A percentile compares a stretch with the other conserved stretches of the same genome.
These are phyloP conservation scores for Stegana nigrithorax DNA, from an alignment of 2,888 invertebrate genomes.

Conservation along the genomic window DNA sequence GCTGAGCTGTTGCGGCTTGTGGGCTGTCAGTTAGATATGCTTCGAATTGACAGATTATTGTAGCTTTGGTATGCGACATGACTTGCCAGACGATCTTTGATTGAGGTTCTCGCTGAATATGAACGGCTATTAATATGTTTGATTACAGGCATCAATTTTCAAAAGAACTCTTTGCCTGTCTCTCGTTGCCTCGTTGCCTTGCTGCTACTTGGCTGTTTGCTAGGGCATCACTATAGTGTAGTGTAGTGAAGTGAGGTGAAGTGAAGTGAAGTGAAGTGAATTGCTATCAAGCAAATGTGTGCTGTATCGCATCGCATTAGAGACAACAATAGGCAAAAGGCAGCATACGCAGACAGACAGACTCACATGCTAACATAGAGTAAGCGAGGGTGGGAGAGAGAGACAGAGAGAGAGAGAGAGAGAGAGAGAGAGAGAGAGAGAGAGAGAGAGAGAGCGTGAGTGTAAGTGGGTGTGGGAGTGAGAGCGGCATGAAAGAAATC, in stretches of 20 bases:
- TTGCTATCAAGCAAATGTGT: too few species aligned
- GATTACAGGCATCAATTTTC: conserved; percentile 50
- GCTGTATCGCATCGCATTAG: too few species aligned
- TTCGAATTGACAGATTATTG: conserved; percentile 58
- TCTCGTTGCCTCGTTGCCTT: neutral
- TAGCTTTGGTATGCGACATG: conserved; percentile 25
- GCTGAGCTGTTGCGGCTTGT: conserved; percentile 32
- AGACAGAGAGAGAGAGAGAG: too few species aligned
- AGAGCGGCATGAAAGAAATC: too few species aligned
- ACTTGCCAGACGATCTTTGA: conserved; percentile 33
- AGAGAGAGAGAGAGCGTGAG: neutral
- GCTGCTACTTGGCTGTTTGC: too few species aligned
- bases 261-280: too few species aligned
- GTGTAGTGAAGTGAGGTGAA: conserved; percentile 1
- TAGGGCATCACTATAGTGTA: neutral
- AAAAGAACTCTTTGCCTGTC: neutral
- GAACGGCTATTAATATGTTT: conserved; percentile 56
- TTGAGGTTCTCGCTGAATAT: conserved; percentile 42
- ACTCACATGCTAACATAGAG: too few species aligned
- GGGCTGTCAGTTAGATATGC: conserved; percentile 57
- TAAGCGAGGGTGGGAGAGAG: too few species aligned
- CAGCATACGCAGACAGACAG: too few species aligned
- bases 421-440: neutral
- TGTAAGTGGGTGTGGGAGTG: too few species aligned
- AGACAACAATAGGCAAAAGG: too few species aligned